Conservation (phyloP, 2,797 vertebrate genomes). For the Brachymystax lenok region DNA sequence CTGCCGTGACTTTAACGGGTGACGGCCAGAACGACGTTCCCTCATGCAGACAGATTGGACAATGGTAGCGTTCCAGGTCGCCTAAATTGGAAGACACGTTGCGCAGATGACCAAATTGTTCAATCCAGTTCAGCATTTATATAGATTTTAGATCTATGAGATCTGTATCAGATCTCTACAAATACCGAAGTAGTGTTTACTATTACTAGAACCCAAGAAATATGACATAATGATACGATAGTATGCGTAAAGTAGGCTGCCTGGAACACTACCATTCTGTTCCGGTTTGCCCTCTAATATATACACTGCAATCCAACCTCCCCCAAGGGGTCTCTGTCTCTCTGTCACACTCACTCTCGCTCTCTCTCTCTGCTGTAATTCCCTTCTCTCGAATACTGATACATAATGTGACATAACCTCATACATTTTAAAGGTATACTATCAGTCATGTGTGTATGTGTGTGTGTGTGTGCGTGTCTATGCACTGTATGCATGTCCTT, state of each 20-base stretch:
- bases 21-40: slow-evolving; percentile 33
- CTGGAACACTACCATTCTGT: not conserved
- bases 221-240: not conserved
- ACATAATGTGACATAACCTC: not conserved
- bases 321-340: not conserved
- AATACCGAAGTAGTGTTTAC: not conserved
- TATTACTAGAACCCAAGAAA: not conserved
- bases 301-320: slow-evolving; percentile 54
- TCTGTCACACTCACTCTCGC: not conserved
- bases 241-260: not conserved
- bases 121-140: not conserved
- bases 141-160: not conserved
- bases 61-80: not conserved
- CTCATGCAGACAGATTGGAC: slow-evolving; percentile 18
- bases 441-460: not conserved
- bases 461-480: not conserved
- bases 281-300: not conserved
- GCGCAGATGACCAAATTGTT: not conserved
- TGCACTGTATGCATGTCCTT: not conserved
- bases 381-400: not conserved
- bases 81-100: not conserved
- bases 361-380: not conserved
- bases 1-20: too few species aligned
- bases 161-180: not conserved
- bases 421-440: not conserved